These are phyloP conservation scores for Peromyscus aztecus DNA, from an alignment of 2,797 vertebrate genomes.

Conservation along the genomic window DNA sequence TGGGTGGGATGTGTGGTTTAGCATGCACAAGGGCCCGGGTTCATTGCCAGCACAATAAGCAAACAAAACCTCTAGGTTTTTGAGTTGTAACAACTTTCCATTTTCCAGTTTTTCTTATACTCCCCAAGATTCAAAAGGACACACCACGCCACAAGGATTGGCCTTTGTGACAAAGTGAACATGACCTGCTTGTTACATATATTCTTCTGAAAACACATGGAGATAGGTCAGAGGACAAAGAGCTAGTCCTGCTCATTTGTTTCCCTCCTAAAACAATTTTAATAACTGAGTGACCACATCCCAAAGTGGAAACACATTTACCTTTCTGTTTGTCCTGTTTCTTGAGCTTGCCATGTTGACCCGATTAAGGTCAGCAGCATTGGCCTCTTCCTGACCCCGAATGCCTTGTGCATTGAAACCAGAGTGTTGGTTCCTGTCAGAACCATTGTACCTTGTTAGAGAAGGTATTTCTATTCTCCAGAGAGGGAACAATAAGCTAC, in stretches of 20 bases:
- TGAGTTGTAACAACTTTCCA: not conserved
- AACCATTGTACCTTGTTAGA: slow-evolving; percentile 81
- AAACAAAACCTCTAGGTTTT: not conserved
- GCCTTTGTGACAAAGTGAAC: slow-evolving; percentile 12
- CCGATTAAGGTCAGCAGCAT: slow-evolving; percentile 51
- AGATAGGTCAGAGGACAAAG: slow-evolving; percentile 19
- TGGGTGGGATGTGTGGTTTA: not conserved
- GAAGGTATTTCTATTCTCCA: slow-evolving; percentile 84
- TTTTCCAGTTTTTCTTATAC: not conserved
- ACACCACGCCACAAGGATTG: not conserved
- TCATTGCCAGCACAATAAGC: not conserved
- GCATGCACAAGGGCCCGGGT: not conserved
- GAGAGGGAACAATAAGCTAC: slow-evolving; percentile 84
- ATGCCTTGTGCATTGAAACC: slow-evolving; percentile 73
- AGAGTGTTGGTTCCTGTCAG: slow-evolving; percentile 80
- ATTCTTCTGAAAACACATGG: not conserved
- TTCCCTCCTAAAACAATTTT: slow-evolving; percentile 47
- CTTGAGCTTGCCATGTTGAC: slow-evolving; percentile 4
- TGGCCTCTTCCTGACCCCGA: slow-evolving; percentile 75
- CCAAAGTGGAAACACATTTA: not conserved
- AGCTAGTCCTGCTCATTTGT: slow-evolving; percentile 20
- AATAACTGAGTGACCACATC: not conserved
- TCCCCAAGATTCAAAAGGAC: not conserved
- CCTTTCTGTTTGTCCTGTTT: not conserved
- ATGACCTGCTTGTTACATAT: not conserved